These are phyloP conservation scores for Thermophis baileyi DNA, from an alignment of 2,113 vertebrate genomes.

Conservation along the genomic window DNA sequence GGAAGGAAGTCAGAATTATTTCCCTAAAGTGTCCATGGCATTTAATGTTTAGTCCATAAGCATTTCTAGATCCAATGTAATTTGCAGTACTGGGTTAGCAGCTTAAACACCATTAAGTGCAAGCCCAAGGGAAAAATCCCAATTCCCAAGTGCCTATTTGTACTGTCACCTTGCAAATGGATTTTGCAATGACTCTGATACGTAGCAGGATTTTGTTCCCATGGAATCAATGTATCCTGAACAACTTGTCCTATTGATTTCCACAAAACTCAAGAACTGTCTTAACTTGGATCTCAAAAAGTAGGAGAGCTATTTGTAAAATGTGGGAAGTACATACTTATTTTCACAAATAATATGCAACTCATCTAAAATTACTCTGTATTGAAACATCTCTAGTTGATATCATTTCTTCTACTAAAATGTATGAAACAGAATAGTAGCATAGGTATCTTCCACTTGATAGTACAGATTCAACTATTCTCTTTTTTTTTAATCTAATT, in stretches of 20 bases:
- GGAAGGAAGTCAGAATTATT: constrained; percentile 8
- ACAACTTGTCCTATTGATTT: background rate
- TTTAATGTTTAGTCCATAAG: constrained; percentile 4
- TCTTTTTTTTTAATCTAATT: background rate
- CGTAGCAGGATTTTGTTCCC: background rate
- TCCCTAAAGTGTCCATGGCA: background rate
- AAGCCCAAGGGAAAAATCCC: background rate
- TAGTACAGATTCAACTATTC: background rate
- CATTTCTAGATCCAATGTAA: background rate
- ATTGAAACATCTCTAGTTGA: background rate
- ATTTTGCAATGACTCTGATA: constrained; percentile 1
- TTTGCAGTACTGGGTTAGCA: background rate
- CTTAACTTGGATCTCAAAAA: background rate
- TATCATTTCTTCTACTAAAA: background rate
- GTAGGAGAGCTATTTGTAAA: background rate
- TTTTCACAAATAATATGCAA: background rate
- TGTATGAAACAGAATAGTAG: background rate
- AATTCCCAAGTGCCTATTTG: background rate
- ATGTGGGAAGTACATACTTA: background rate
- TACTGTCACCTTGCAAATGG: background rate
- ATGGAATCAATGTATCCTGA: background rate
- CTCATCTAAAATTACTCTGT: too few species aligned
- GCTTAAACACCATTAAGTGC: background rate
- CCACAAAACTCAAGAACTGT: background rate
- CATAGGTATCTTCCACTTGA: background rate